These are phyloP conservation scores for Hoplias malabaricus DNA, from an alignment of 2,113 vertebrate species.

Conservation along the genomic window DNA sequence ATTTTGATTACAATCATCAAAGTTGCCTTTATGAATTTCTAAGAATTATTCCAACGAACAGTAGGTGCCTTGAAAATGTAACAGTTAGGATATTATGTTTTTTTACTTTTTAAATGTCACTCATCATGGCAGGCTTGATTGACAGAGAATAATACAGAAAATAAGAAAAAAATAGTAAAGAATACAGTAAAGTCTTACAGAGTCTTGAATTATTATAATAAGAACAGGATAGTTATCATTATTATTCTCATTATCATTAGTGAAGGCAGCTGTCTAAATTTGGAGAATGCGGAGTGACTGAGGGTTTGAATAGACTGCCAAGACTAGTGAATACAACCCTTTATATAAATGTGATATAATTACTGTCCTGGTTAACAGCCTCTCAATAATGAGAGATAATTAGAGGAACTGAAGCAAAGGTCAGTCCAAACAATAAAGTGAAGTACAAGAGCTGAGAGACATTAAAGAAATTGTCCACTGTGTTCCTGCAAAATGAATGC, in stretches of 20 bases:
- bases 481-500: no score
- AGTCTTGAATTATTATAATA: no score
- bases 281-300: slow-evolving; percentile 82
- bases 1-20: no score
- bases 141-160: no score
- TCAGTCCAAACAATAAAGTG: slow-evolving; percentile 83
- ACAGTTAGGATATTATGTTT: no score
- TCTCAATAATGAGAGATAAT: slow-evolving; percentile 88
- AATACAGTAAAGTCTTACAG: no score
- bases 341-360: slow-evolving; percentile 94
- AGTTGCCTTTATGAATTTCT: no score
- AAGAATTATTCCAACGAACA: no score
- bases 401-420: slow-evolving; percentile 87
- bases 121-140: no score
- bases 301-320: slow-evolving; percentile 82
- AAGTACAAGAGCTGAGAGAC: slow-evolving; percentile 12
- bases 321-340: slow-evolving; percentile 85
- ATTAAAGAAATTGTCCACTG: slow-evolving; percentile 6
- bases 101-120: no score
- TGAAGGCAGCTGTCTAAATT: slow-evolving; percentile 86
- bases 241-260: slow-evolving; percentile 78
- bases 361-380: slow-evolving; percentile 88
- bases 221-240: slow-evolving; percentile 66
- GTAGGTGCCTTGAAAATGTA: no score
- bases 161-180: no score